Base-by-base conservation (phyloP, 37 sponge, comb jelly and placozoan genomes). In the Beroe forskalii region DNA sequence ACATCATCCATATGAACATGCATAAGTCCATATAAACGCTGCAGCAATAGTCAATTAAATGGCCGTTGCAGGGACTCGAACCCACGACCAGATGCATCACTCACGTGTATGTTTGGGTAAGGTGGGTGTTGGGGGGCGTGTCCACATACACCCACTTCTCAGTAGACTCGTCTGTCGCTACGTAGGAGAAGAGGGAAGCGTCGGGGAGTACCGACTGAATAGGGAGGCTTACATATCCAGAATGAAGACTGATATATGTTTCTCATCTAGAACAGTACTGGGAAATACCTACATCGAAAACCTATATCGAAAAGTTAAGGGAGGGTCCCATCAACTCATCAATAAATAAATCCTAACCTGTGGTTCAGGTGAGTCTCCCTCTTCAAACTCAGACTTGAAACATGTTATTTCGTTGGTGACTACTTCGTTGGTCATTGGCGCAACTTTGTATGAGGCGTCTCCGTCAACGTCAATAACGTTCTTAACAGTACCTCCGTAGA, bases 381-480 rank as follows among this genome's bases (percentile, higher is more conserved):
- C 44, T 14, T 64, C 67, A 23, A 39, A 38, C 22, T 62, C 25
- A 30, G 67, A 40, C 17, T 37, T 28, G 41, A 90, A 90, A 32
- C 90, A 90, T 28, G 64, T 62, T 28, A 39, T 12, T 1, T 17
- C 6, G 30, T 95, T 95, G 62, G 92, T 38, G 32, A 92, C 66
- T 31, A 67, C 62, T 31, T 93, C 64, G 9, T 93, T 94, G 23
- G 96, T 96, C 76, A 91, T 92, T 0, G 93, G 94, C 0, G 95
- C 94, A 1, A 94, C 93, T 86, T 95, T 94, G 93, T 76, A 95
- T 90, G 92, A 72, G 0, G 92, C 91, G 0, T 94, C 97, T 72
- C 90, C 92, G 0, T 40, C 31, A 25, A 92, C 86, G 42, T 80
- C 86, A 4, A 44, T 38, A 23, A 80, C 86, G 30, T 80, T 44